Evolutionary conservation across 2,888 invertebrate species (phyloP).

Genomic region (Nasonia oneida): DNA sequence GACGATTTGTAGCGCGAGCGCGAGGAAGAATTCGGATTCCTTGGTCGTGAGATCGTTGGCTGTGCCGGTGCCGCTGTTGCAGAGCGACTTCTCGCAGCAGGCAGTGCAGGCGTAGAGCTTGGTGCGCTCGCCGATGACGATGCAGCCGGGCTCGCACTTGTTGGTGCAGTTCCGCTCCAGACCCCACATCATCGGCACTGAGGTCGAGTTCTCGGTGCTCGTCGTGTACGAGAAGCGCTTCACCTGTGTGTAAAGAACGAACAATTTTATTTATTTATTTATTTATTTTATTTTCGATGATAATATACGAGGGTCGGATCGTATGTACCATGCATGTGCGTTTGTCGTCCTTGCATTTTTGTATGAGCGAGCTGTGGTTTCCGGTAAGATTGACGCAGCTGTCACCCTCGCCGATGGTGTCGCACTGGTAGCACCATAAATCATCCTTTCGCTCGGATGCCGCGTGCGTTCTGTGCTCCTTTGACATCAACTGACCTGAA

Average conservation of each 20-base stretch:
- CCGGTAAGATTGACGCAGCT: conserved; percentile 85
- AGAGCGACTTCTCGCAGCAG: conserved; percentile 89
- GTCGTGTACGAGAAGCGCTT: conserved; percentile 91
- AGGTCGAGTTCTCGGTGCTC: conserved; percentile 89
- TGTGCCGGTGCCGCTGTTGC: conserved; percentile 86
- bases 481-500: conserved; percentile 78
- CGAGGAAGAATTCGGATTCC: conserved; percentile 71
- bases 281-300: conserved; percentile 24
- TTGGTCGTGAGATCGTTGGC: conserved; percentile 70
- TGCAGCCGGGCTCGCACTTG: conserved; percentile 92
- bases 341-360: conserved; percentile 88
- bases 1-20: conserved; percentile 72
- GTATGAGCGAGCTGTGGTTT: conserved; percentile 83
- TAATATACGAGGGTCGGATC: neutral
- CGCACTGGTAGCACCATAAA: conserved; percentile 90
- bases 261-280: neutral
- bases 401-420: conserved; percentile 88
- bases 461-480: conserved; percentile 89
- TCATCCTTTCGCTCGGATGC: conserved; percentile 89
- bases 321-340: conserved; percentile 88
- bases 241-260: conserved; percentile 80
- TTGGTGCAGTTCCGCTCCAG: conserved; percentile 90
- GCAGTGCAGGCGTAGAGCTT: conserved; percentile 93
- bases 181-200: conserved; percentile 89
- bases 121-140: conserved; percentile 93